These are phyloP conservation scores for Sarcophaga rosellei DNA, from an alignment of 2,888 invertebrate genomes.

Conservation along the genomic window DNA sequence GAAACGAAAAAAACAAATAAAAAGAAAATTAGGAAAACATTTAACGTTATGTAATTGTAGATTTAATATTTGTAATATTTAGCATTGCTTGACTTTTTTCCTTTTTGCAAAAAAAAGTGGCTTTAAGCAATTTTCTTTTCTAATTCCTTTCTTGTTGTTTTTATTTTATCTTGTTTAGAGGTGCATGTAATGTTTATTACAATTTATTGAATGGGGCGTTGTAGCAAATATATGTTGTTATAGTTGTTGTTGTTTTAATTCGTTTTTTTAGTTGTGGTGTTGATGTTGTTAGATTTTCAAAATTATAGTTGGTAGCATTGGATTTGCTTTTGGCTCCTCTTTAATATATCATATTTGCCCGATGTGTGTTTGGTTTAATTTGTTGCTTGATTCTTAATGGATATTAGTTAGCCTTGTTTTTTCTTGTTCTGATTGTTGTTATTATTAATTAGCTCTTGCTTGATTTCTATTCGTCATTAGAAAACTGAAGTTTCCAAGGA, in stretches of 20 bases:
- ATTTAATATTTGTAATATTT: conserved; percentile 59
- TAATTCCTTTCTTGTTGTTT: conserved; percentile 3
- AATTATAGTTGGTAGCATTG: not conserved
- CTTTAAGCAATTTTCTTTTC: conserved; percentile 43
- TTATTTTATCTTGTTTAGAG: conserved; percentile 29
- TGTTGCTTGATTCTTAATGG: not conserved
- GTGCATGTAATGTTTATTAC: not conserved
- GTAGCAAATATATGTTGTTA: not conserved
- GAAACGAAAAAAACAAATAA: conserved; percentile 45
- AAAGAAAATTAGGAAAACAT: conserved; percentile 61
- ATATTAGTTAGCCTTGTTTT: not conserved
- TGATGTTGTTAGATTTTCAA: conserved; percentile 18
- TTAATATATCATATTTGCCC: conserved; percentile 25
- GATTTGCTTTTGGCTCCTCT: not conserved
- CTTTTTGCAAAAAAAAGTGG: conserved; percentile 38
- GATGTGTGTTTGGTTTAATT: not conserved
- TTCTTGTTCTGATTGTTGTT: conserved; percentile 40
- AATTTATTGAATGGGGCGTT: conserved; percentile 18
- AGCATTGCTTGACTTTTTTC: conserved; percentile 62
- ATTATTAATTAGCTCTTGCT: conserved; percentile 28
- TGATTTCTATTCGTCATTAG: conserved; percentile 64
- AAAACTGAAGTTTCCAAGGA: conserved; percentile 68
- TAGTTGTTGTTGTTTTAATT: not conserved
- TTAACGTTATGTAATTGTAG: conserved; percentile 65
- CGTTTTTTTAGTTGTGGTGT: conserved; percentile 26